These are phyloP conservation scores for Cecidostiba fungosa DNA, from an alignment of 2,888 invertebrate species.

Conservation along the genomic window DNA sequence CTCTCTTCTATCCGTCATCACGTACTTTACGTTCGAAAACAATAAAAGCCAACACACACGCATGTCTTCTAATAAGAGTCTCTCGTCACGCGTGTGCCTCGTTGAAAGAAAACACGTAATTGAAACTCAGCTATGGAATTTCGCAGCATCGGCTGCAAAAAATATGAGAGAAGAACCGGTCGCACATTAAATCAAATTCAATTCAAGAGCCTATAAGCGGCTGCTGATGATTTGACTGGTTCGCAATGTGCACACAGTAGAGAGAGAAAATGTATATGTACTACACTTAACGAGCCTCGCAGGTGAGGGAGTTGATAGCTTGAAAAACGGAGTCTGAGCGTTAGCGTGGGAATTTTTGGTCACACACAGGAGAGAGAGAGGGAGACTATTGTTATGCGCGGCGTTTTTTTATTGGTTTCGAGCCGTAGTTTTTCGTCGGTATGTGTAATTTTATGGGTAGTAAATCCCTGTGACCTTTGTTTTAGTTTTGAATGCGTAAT, in stretches of 20 bases:
- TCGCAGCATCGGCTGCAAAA: neutral
- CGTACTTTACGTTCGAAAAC: neutral
- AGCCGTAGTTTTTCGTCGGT: neutral
- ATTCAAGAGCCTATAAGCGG: neutral
- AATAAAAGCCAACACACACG: neutral
- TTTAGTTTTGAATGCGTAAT: constrained; percentile 11
- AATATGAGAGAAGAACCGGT: neutral
- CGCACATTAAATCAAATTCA: neutral
- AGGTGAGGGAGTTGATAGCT: neutral
- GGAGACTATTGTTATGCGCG: neutral
- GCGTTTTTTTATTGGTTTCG: neutral
- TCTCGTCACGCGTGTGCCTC: neutral
- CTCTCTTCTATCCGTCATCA: neutral
- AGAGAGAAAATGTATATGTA: neutral
- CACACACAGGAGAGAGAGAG: neutral
- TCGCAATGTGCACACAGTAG: no score
- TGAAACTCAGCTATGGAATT: neutral
- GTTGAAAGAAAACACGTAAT: neutral
- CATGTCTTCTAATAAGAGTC: neutral
- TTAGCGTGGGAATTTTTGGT: constrained; percentile 3
- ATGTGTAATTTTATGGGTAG: neutral
- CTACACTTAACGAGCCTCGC: neutral
- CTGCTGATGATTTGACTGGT: neutral
- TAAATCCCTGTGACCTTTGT: constrained; percentile 10
- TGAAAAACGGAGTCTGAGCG: neutral